Percentiles rank a stretch among this genome's conserved stretches.
These are phyloP conservation scores for Nomada ferruginata DNA, from an alignment of 2,888 invertebrate genomes.

Conservation along the genomic window DNA sequence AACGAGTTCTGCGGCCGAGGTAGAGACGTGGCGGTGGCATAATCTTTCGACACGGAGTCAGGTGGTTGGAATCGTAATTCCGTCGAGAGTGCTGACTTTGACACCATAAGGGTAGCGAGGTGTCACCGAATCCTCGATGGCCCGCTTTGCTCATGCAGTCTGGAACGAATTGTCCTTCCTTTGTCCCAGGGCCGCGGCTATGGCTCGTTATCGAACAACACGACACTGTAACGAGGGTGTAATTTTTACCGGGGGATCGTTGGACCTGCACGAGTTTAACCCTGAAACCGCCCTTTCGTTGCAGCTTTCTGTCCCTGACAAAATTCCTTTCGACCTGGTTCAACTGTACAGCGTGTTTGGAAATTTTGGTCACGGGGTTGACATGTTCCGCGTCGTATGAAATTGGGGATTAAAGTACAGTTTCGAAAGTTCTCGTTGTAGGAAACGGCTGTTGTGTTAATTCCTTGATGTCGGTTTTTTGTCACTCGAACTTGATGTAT, in stretches of 20 bases:
- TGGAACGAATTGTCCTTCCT: conserved; percentile 64
- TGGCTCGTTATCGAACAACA: conserved; percentile 42
- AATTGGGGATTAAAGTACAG: too few relatives aligned
- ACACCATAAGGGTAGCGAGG: conserved; percentile 79
- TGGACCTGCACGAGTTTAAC: not conserved
- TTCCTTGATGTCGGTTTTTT: too few relatives aligned
- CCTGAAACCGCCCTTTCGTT: conserved; percentile 35
- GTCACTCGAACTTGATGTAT: too few relatives aligned
- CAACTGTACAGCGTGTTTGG: not conserved
- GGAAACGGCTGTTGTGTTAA: too few relatives aligned
- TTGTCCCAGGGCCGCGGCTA: conserved; percentile 10
- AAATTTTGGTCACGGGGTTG: not conserved
- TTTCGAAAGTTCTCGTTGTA: too few relatives aligned
- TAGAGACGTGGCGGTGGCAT: conserved; percentile 49
- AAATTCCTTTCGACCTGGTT: not conserved
- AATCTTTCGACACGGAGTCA: conserved; percentile 75
- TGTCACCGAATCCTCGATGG: conserved; percentile 57
- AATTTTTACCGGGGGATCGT: conserved; percentile 32
- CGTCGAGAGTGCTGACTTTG: conserved; percentile 61
- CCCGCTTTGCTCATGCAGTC: conserved; percentile 27
- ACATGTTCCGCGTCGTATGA: not conserved
- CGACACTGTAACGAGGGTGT: conserved; percentile 38
- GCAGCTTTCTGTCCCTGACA: not conserved
- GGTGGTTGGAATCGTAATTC: conserved; percentile 71
- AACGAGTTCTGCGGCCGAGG: conserved; percentile 65